A percentile compares a stretch with the other conserved stretches of the same genome.
Evolutionary conservation across 2,888 invertebrate genomes (phyloP).

Genomic region (Sarcophaga subvicina): DNA sequence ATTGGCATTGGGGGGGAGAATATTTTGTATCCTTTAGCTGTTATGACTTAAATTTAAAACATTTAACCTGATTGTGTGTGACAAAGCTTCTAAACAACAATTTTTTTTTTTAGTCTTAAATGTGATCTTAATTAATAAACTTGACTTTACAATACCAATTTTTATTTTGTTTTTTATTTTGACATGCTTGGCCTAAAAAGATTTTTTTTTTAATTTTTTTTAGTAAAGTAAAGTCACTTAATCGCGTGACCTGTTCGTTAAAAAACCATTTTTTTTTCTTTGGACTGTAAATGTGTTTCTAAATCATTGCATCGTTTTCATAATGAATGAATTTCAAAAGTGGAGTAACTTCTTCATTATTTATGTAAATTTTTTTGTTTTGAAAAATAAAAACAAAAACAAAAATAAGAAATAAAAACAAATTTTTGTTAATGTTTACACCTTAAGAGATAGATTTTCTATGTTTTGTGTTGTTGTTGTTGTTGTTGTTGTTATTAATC

Average conservation of each 20-base stretch:
- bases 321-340: slow-evolving; percentile 38
- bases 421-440: slow-evolving; percentile 55
- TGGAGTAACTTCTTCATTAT: slow-evolving; percentile 50
- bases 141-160: no score
- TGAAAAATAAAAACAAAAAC: not conserved
- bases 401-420: not conserved
- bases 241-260: slow-evolving; percentile 22
- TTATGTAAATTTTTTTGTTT: slow-evolving; percentile 49
- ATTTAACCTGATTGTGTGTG: no score
- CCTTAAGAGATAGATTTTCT: slow-evolving; percentile 36
- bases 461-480: not conserved
- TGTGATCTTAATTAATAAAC: no score
- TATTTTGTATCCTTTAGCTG: no score
- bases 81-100: no score
- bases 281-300: not conserved
- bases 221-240: not conserved
- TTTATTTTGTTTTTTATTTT: no score
- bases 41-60: no score
- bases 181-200: no score
- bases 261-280: not conserved
- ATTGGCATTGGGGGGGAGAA: no score
- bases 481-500: slow-evolving; percentile 15
- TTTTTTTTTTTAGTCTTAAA: no score
- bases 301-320: not conserved
- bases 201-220: no score